Evolutionary conservation across 2,113 vertebrate species (phyloP).

Genomic region (Platichthys flesus): DNA sequence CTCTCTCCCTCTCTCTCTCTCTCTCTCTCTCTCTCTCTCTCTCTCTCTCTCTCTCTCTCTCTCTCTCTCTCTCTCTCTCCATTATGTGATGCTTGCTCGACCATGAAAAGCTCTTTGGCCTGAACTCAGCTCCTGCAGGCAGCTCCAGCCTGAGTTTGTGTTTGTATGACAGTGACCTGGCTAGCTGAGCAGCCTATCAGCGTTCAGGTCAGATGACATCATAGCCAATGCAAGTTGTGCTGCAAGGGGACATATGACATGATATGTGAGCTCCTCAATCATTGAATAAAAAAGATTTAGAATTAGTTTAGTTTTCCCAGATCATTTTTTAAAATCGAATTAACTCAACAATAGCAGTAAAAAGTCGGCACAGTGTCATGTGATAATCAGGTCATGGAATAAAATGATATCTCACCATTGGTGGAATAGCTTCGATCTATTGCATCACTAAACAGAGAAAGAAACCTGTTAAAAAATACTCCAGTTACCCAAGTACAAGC

Average conservation of each 20-base stretch:
- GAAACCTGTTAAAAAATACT: too few relatives aligned
- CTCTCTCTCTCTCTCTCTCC: conserved; percentile 27
- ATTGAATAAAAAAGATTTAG: not conserved
- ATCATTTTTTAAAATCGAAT: too few relatives aligned
- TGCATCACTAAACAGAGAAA: too few relatives aligned
- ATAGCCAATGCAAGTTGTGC: conserved; percentile 37
- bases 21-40: not conserved
- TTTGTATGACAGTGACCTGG: conserved; percentile 51
- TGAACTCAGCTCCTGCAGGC: conserved; percentile 51
- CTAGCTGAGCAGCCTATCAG: conserved; percentile 62
- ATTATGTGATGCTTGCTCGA: conserved; percentile 51
- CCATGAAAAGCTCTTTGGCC: conserved; percentile 69
- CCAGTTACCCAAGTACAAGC: not conserved
- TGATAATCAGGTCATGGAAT: too few relatives aligned
- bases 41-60: conserved; percentile 1
- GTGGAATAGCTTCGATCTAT: too few relatives aligned
- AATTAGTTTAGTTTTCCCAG: not conserved
- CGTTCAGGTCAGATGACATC: conserved; percentile 70
- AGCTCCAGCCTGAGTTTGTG: conserved; percentile 18
- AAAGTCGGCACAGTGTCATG: too few relatives aligned
- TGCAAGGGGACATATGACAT: not conserved
- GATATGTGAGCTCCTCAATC: conserved; percentile 13
- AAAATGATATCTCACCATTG: too few relatives aligned
- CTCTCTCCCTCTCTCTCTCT: conserved; percentile 7
- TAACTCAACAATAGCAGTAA: too few relatives aligned